Percentiles rank a stretch among this genome's conserved stretches.
phyloP scores from a whole-genome alignment of 2,797 vertebrate species.

The Parotocinclus haroldoi region DNA sequence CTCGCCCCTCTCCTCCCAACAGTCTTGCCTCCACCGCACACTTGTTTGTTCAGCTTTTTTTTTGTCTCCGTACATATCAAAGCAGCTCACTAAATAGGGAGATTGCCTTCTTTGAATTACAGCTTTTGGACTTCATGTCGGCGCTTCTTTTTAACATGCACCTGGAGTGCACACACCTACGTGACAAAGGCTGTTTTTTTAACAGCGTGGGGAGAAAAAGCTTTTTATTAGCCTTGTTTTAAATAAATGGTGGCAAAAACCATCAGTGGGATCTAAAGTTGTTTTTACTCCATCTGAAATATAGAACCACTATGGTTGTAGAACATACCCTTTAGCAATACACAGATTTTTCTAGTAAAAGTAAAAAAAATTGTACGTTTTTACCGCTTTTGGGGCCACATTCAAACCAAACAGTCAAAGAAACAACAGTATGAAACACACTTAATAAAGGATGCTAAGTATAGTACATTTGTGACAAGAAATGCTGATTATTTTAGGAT shows the following conservation, averaged over 20 bases:
- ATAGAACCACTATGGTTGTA: background rate
- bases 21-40: slow-evolving; percentile 45
- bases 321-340: background rate
- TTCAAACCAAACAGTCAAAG: too few species aligned
- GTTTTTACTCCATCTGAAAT: background rate
- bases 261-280: slow-evolving; percentile 28
- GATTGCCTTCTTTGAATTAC: slow-evolving; percentile 56
- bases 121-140: slow-evolving; percentile 60
- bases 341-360: background rate
- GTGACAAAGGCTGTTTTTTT: slow-evolving; percentile 14
- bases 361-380: too few species aligned
- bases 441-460: too few species aligned
- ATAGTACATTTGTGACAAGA: too few species aligned
- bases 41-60: slow-evolving; percentile 54
- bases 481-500: too few species aligned
- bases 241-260: background rate
- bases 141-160: slow-evolving; percentile 66
- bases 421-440: too few species aligned
- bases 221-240: background rate
- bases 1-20: slow-evolving; percentile 44
- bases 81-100: slow-evolving; percentile 62
- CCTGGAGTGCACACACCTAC: slow-evolving; percentile 59
- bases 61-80: slow-evolving; percentile 65
- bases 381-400: too few species aligned
- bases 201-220: background rate